phyloP scores from a whole-genome alignment of 2,113 vertebrate genomes.

The Thamnophis sirtalis region DNA sequence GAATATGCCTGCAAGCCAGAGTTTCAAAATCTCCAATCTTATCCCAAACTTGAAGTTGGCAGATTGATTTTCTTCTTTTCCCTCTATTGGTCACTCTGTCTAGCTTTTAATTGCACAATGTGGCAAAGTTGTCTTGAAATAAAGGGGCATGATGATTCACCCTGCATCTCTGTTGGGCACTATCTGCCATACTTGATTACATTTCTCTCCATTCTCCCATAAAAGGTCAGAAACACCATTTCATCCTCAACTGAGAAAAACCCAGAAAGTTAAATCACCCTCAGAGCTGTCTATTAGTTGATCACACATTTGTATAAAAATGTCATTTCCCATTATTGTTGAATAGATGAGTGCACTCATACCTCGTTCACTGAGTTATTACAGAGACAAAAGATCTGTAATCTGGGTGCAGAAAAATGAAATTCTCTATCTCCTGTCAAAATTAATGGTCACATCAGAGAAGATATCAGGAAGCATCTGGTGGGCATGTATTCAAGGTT shows the following conservation, averaged over 20 bases:
- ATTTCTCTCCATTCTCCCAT: neutral
- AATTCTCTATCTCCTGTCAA: neutral
- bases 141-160: conserved; percentile 13
- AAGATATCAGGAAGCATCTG: neutral
- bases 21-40: neutral
- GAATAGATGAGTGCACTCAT: neutral
- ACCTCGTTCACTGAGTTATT: neutral
- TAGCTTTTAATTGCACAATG: conserved; percentile 38
- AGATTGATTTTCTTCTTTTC: neutral
- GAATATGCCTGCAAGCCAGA: neutral
- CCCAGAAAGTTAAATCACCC: conserved; percentile 9
- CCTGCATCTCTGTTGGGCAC: conserved; percentile 36
- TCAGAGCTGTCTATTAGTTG: conserved; percentile 4
- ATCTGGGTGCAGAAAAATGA: neutral
- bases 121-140: conserved; percentile 37
- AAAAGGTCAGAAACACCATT: conserved; percentile 33
- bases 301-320: neutral
- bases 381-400: neutral
- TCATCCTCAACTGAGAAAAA: conserved; percentile 8
- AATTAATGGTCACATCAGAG: neutral
- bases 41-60: neutral
- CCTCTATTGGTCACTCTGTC: neutral
- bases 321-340: neutral
- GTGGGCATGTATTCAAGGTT: neutral
- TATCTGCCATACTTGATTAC: conserved; percentile 52